phyloP scores from a whole-genome alignment of 2,888 invertebrate species.

The Troides oblongomaculatus region DNA sequence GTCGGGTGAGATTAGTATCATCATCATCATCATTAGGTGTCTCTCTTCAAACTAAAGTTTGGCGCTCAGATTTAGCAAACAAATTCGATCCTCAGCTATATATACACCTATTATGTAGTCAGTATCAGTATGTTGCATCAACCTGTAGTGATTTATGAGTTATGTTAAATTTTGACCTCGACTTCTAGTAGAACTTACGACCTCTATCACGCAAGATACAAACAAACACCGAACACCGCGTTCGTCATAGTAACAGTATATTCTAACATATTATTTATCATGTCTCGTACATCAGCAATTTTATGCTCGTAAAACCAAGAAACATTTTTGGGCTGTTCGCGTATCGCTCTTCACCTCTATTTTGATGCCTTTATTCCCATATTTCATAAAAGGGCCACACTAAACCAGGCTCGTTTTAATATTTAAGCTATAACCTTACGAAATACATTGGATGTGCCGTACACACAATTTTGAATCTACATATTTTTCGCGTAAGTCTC shows the following conservation, averaged over 20 bases:
- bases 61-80: too few species aligned
- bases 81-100: too few species aligned
- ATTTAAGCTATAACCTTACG: conserved; percentile 31
- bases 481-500: conserved; percentile 55
- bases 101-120: too few species aligned
- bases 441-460: conserved; percentile 37
- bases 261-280: conserved; percentile 3
- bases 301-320: conserved; percentile 21
- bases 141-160: background rate
- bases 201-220: background rate
- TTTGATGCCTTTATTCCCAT: conserved; percentile 30
- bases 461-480: conserved; percentile 48
- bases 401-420: conserved; percentile 29
- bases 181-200: background rate
- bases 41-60: too few species aligned
- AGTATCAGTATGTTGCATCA: background rate
- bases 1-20: background rate
- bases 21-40: too few species aligned
- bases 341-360: conserved; percentile 22
- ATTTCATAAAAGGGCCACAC: conserved; percentile 28
- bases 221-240: background rate
- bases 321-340: conserved; percentile 12
- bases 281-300: conserved; percentile 15
- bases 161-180: background rate
- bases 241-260: conserved; percentile 7